Base-by-base conservation (phyloP, 2,888 invertebrate genomes). In the Drosophila lutescens region DNA sequence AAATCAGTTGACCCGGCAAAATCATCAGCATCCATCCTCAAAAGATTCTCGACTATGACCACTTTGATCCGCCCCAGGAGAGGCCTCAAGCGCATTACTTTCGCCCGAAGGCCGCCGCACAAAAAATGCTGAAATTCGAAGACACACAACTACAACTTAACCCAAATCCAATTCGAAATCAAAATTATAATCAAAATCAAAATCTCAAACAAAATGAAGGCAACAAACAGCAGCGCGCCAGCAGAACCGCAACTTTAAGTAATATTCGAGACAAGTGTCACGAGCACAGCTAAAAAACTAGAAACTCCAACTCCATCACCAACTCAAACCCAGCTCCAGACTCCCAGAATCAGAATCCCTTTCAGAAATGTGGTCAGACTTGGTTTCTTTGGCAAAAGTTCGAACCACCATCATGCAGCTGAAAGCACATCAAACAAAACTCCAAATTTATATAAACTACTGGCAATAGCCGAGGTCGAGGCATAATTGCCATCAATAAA, bases 401-500 rank as follows among this genome's bases (percentile, higher is more conserved):
- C 77, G 83, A 81, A 81, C 72, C 74, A 78, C 59, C 74, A 69
- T 69, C 63, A 68, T 83, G 72, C 79, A 86, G 77, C 71, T 77
- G 77, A 80, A 74, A 77, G 78, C 85, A 88, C 89, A 88, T 80
- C 86, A 88, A 88, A 85, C 89, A 79, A 77, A 85, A 88, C 82
- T 79, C 51, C 62, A 76, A 84, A 75, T 78, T 82, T 81, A 78
- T 81, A 81, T 77, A 84, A 77, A 80, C 70, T 78, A 80, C 77
- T 80, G 80, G 80, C 84, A 90, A 89, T 88, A 89, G 80, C 80
- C 86, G 84, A 83, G 82, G 80, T 88, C 89, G 83, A 79, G 76
- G 74, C 84, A 90, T 90, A 90, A 90, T 90, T 90, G 90, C 90
- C 89, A 90, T 90, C 90, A 90, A 90, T 90, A 90, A 83, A 90